Evolutionary conservation across 2,113 vertebrate genomes (phyloP).

Genomic region (Taurulus bubalis): DNA sequence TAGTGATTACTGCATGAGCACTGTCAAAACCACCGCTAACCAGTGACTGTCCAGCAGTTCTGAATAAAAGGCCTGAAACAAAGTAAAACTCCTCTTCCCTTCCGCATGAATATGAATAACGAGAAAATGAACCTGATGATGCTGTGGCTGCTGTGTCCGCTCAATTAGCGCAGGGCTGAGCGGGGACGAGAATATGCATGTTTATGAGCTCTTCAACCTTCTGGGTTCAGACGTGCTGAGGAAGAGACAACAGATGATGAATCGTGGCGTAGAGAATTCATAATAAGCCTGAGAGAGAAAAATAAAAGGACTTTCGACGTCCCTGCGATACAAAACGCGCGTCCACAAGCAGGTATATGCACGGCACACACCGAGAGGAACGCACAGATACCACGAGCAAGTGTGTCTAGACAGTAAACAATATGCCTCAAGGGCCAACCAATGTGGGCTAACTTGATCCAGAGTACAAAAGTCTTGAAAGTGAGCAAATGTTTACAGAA

Average conservation of each 20-base stretch:
- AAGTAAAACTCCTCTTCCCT: neutral
- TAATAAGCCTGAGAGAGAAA: constrained; percentile 32
- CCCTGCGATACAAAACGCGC: constrained; percentile 23
- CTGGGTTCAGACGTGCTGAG: constrained; percentile 18
- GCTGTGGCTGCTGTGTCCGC: neutral
- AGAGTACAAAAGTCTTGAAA: neutral
- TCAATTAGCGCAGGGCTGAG: constrained; percentile 9
- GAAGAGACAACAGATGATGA: constrained; percentile 34
- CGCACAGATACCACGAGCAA: constrained; percentile 27
- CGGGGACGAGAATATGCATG: constrained; percentile 24
- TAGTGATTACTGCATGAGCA: neutral
- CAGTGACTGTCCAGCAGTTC: neutral
- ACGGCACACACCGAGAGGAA: neutral
- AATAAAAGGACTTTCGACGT: constrained; percentile 18
- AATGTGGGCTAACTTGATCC: constrained; percentile 48
- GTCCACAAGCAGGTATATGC: constrained; percentile 22
- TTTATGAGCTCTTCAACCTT: constrained; percentile 58
- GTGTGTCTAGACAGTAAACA: constrained; percentile 56
- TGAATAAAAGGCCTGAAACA: neutral
- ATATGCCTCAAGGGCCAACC: constrained; percentile 19
- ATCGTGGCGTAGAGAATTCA: constrained; percentile 35
- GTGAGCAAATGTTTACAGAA: constrained; percentile 5
- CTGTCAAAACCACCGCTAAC: neutral
- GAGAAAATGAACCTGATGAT: constrained; percentile 5
- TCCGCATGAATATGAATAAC: constrained; percentile 6